phyloP scores from a whole-genome alignment of 2,888 invertebrate genomes.

The Sepioteuthis lessoniana region DNA sequence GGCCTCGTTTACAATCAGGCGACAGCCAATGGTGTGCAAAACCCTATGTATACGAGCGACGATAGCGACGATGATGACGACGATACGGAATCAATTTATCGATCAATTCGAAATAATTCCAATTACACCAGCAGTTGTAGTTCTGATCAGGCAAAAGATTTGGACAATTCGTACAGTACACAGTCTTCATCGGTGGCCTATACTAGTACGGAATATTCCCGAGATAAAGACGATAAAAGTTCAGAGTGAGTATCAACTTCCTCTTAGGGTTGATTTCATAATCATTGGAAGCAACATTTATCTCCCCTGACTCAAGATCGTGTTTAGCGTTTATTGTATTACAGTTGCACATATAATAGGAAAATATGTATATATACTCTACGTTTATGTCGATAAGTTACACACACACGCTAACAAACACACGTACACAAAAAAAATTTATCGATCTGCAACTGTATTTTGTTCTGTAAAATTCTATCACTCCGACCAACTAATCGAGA shows the following conservation, averaged over 20 bases:
- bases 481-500: too few species aligned
- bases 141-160: conserved; percentile 25
- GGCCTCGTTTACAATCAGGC: background rate
- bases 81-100: conserved; percentile 16
- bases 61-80: background rate
- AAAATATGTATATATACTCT: background rate
- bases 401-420: too few species aligned
- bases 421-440: too few species aligned
- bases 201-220: background rate
- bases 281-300: background rate
- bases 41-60: conserved; percentile 42
- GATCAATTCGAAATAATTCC: background rate
- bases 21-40: background rate
- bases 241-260: background rate
- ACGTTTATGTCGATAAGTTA: too few species aligned
- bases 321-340: background rate
- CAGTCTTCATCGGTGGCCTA: background rate
- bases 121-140: conserved; percentile 24
- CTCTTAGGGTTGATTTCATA: background rate
- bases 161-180: conserved; percentile 38
- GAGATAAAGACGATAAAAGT: background rate
- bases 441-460: too few species aligned
- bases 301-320: too few species aligned
- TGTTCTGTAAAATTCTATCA: too few species aligned
- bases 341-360: background rate